phyloP scores from a whole-genome alignment of 1,140 invertebrate species.

The Drosophila pachea region DNA sequence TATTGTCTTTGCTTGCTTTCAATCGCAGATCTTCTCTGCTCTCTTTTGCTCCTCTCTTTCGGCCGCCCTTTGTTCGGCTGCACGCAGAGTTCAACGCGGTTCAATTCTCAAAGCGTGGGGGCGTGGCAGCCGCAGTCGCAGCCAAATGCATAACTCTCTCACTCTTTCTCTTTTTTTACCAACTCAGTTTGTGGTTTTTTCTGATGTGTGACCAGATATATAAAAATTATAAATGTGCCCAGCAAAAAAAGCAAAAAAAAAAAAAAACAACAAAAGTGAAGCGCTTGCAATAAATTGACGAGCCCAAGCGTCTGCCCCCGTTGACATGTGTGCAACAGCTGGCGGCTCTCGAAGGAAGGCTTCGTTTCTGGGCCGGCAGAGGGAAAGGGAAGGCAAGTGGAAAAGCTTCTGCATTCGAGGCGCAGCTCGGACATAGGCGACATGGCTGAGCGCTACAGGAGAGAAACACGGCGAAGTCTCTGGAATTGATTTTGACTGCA shows the following conservation, averaged over 20 bases:
- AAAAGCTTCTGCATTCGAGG: not conserved
- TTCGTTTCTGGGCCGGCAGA: not conserved
- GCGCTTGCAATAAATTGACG: conserved; percentile 55
- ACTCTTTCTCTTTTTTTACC: not conserved
- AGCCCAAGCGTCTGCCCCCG: conserved; percentile 22
- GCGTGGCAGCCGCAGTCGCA: conserved; percentile 33
- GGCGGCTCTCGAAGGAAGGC: conserved; percentile 18
- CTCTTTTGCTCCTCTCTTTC: conserved; percentile 35
- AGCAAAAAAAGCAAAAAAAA: conserved; percentile 1
- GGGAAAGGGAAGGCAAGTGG: no score
- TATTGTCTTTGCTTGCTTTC: conserved; percentile 43
- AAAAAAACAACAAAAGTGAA: conserved; percentile 19
- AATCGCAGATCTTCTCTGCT: conserved; percentile 40
- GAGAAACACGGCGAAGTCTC: no score
- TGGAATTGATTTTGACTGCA: no score
- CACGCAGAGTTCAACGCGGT: conserved; percentile 58
- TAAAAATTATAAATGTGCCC: conserved; percentile 24
- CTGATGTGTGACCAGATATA: conserved; percentile 18
- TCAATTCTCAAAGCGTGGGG: conserved; percentile 39
- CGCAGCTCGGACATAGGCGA: not conserved
- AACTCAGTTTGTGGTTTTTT: not conserved
- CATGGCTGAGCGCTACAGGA: not conserved
- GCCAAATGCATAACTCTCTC: conserved; percentile 38
- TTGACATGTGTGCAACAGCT: conserved; percentile 68
- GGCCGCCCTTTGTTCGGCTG: conserved; percentile 54